Conservation (phyloP, 2,888 invertebrate species). For the Eulithis prunata region DNA sequence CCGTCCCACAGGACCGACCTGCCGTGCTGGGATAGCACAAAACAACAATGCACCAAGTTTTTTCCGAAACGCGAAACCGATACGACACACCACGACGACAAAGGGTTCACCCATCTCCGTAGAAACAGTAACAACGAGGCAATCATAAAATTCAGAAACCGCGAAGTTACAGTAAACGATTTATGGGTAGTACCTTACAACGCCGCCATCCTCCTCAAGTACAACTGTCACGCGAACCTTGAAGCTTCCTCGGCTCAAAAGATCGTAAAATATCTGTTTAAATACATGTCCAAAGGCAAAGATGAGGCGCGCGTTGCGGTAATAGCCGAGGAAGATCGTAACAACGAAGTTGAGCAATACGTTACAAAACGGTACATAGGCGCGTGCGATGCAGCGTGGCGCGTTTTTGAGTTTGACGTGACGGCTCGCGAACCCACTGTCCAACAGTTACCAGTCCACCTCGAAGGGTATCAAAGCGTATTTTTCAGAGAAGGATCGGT, state of each 20-base stretch:
- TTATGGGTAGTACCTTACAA: background rate
- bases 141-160: too few species aligned
- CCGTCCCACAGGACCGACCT: too few species aligned
- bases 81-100: too few species aligned
- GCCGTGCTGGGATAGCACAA: too few species aligned
- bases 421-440: background rate
- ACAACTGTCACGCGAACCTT: background rate
- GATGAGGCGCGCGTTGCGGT: slow-evolving; percentile 22
- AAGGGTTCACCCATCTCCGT: too few species aligned
- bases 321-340: background rate
- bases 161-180: too few species aligned
- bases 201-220: slow-evolving; percentile 1
- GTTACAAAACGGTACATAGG: slow-evolving; percentile 19
- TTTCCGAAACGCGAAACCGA: too few species aligned
- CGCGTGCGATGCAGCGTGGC: slow-evolving; percentile 20
- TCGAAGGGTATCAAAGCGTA: slow-evolving; percentile 14
- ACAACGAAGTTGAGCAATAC: slow-evolving; percentile 15
- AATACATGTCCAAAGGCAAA: background rate
- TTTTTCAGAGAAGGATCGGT: slow-evolving; percentile 9
- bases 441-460: slow-evolving; percentile 8
- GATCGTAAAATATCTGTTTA: too few species aligned
- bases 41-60: too few species aligned
- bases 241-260: background rate
- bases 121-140: too few species aligned
- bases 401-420: slow-evolving; percentile 13